Percentiles rank a stretch among this genome's conserved stretches.
Conservation (phyloP, 2,888 invertebrate species). For the Leptinotarsa tumamoca region DNA sequence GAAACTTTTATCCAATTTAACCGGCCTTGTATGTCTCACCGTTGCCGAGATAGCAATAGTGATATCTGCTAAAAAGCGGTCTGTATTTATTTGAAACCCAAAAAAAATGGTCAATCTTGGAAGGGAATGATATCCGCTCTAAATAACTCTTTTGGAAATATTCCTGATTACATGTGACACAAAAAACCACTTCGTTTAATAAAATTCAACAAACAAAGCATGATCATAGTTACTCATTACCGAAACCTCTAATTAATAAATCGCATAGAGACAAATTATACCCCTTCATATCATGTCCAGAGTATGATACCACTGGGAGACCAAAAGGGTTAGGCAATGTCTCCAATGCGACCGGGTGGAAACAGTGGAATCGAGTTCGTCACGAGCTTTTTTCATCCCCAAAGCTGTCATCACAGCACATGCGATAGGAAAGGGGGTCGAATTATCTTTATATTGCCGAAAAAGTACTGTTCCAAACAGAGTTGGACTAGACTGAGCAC, state of each 20-base stretch:
- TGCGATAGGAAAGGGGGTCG: slow-evolving; percentile 27
- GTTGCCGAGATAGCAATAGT: no score
- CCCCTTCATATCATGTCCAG: slow-evolving; percentile 61
- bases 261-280: slow-evolving; percentile 62
- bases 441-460: slow-evolving; percentile 17
- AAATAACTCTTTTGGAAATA: neutral
- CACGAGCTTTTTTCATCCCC: slow-evolving; percentile 30
- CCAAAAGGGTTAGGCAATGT: slow-evolving; percentile 58
- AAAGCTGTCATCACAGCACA: slow-evolving; percentile 21
- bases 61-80: no score
- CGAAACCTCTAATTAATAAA: slow-evolving; percentile 63
- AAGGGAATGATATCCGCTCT: no score
- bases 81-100: no score
- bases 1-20: no score
- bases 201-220: slow-evolving; percentile 54
- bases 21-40: no score
- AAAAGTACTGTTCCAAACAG: slow-evolving; percentile 33
- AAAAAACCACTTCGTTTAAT: slow-evolving; percentile 45
- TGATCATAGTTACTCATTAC: slow-evolving; percentile 48
- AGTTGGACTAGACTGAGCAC: slow-evolving; percentile 50
- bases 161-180: slow-evolving; percentile 25
- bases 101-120: no score
- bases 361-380: slow-evolving; percentile 34
- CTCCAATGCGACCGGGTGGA: slow-evolving; percentile 43
- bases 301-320: slow-evolving; percentile 60